Conservation (phyloP, 1,140 invertebrate genomes). For the Mya arenaria region DNA sequence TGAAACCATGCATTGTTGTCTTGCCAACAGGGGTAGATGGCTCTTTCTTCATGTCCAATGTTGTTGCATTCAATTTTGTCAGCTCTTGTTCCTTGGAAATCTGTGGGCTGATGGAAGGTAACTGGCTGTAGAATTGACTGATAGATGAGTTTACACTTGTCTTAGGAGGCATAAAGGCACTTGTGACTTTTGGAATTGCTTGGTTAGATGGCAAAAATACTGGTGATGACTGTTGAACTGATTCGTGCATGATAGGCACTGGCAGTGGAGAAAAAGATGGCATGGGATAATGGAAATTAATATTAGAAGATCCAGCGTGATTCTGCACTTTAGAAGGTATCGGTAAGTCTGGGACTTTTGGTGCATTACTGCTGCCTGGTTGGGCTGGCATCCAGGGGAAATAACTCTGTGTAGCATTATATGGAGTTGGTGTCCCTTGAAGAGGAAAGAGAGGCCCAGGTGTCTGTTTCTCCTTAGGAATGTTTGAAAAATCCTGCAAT, state of each 20-base stretch:
- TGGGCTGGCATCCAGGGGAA: neutral
- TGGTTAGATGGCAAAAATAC: too few species aligned
- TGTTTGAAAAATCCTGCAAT: too few species aligned
- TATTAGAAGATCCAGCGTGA: too few species aligned
- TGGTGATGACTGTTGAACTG: neutral
- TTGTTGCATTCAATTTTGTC: neutral
- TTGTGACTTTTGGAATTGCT: too few species aligned
- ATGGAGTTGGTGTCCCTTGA: too few species aligned
- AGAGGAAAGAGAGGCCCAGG: too few species aligned
- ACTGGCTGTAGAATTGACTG: neutral
- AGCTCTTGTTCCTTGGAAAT: too few species aligned
- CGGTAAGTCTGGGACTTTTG: neutral
- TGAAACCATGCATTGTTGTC: neutral
- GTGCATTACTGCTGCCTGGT: neutral
- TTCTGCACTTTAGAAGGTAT: neutral
- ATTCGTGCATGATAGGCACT: neutral
- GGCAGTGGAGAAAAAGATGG: too few species aligned
- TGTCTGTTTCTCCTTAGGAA: too few species aligned
- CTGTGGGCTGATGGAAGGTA: neutral
- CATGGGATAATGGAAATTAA: too few species aligned
- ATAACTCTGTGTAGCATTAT: neutral
- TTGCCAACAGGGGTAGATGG: slow-evolving; percentile 23
- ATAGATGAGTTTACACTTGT: neutral
- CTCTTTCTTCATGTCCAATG: neutral
- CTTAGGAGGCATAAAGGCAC: too few species aligned